Conservation (phyloP, 2,113 vertebrate species). For the Anoura caudifer region DNA sequence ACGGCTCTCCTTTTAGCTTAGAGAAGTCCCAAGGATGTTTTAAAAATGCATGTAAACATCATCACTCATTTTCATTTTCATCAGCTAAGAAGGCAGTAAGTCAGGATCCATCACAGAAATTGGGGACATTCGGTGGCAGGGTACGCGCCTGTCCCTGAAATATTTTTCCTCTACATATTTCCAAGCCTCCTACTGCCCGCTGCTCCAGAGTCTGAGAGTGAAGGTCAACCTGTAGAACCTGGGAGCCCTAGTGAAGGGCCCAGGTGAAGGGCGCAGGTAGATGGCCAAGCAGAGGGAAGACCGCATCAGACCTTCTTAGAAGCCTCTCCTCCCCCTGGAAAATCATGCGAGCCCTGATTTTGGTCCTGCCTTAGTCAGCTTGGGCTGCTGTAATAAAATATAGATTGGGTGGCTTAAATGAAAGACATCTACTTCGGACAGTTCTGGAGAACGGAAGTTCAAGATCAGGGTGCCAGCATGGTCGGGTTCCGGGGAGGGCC, state of each 20-base stretch:
- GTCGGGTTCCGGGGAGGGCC: background rate
- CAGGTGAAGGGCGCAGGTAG: background rate
- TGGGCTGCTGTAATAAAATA: background rate
- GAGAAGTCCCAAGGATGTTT: background rate
- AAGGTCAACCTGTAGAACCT: rapidly evolving
- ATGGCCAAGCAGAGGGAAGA: rapidly evolving
- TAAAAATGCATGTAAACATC: rapidly evolving
- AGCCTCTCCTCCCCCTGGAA: background rate
- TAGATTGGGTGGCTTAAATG: background rate
- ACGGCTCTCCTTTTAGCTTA: background rate
- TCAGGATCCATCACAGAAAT: rapidly evolving
- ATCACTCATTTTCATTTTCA: background rate
- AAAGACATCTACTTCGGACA: background rate
- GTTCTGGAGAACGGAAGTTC: background rate
- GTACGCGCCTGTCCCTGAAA: background rate
- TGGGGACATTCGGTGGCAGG: rapidly evolving
- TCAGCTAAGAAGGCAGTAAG: background rate
- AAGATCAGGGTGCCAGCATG: background rate
- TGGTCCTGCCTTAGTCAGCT: background rate
- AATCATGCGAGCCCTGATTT: rapidly evolving
- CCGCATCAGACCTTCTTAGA: rapidly evolving
- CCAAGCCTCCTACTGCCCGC: rapidly evolving
- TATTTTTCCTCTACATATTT: no score
- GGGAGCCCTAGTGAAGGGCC: background rate
- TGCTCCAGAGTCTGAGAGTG: background rate